These are phyloP conservation scores for Crotophaga sulcirostris DNA, from an alignment of 2,113 vertebrate genomes.

Conservation along the genomic window DNA sequence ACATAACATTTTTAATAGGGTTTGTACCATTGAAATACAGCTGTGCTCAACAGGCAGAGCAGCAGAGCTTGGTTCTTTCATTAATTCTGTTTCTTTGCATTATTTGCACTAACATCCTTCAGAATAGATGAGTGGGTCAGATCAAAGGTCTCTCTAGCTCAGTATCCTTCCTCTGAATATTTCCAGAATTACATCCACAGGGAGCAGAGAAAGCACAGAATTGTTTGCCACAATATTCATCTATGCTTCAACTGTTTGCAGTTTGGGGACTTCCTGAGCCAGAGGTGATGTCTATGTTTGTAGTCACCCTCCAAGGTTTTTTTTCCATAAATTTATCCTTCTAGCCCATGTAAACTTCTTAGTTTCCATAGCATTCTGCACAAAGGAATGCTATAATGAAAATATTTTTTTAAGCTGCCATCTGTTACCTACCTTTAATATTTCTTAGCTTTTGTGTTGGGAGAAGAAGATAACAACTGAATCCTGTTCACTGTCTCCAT, in stretches of 20 bases:
- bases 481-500: not conserved
- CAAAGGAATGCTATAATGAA: not conserved
- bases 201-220: not conserved
- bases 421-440: not conserved
- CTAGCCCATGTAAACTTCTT: not conserved
- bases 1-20: constrained; percentile 29
- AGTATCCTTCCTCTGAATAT: not conserved
- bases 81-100: not conserved
- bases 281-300: not conserved
- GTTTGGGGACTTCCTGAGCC: not conserved
- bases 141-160: not conserved
- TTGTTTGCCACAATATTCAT: not conserved
- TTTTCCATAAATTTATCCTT: not conserved
- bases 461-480: not conserved
- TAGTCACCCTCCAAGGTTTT: not conserved
- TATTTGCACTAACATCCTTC: not conserved
- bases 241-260: not conserved
- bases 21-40: constrained; percentile 12
- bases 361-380: not conserved
- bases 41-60: not conserved
- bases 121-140: not conserved
- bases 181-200: not conserved
- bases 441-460: not conserved
- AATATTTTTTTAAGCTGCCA: not conserved
- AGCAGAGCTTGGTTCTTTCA: not conserved